These are phyloP conservation scores for Toxostoma redivivum DNA, from an alignment of 2,113 vertebrate genomes.

Conservation along the genomic window DNA sequence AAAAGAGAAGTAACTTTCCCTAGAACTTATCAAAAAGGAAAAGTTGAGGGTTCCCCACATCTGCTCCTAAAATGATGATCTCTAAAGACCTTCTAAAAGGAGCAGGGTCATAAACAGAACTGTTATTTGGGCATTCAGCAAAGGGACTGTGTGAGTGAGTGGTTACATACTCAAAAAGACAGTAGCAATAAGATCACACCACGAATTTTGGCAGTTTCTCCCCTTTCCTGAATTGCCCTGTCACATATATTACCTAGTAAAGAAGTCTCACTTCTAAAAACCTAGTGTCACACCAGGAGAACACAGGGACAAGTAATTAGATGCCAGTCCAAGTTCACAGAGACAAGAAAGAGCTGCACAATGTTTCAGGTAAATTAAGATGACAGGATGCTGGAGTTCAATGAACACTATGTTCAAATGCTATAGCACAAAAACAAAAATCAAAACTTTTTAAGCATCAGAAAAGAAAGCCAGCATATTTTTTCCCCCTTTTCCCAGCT, in stretches of 20 bases:
- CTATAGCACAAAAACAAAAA: neutral
- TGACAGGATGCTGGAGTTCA: neutral
- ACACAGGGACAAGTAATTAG: neutral
- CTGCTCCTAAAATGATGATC: neutral
- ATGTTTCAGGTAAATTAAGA: neutral
- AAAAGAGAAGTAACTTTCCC: neutral
- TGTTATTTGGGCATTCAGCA: neutral
- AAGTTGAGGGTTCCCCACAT: neutral
- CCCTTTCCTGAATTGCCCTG: neutral
- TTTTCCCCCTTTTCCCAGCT: neutral
- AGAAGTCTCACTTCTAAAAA: neutral
- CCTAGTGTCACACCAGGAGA: neutral
- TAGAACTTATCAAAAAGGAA: neutral
- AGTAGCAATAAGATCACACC: accelerated
- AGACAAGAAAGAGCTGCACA: neutral
- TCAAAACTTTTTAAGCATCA: neutral
- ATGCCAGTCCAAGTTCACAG: neutral
- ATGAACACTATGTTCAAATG: neutral
- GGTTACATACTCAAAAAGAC: neutral
- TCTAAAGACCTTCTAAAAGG: neutral
- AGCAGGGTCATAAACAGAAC: neutral
- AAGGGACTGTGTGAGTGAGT: neutral
- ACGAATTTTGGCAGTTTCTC: neutral
- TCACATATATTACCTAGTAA: accelerated
- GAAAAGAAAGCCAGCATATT: neutral